Evolutionary conservation across 2,113 vertebrate genomes (phyloP).

Genomic region (Gobiocypris rarus): DNA sequence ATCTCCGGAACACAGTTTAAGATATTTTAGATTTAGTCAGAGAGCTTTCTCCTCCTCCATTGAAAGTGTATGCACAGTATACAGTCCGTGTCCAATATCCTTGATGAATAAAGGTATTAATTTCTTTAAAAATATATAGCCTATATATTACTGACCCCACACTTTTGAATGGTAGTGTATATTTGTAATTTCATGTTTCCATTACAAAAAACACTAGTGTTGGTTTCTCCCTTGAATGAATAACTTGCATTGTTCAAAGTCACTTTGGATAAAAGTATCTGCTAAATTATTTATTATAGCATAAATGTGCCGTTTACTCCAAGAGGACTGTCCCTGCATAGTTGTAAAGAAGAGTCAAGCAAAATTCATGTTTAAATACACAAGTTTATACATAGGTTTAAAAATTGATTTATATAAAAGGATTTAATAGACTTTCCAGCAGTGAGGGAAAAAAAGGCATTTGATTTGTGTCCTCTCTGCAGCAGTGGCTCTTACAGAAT

Average conservation of each 20-base stretch:
- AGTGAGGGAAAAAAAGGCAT: neutral
- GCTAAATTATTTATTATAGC: neutral
- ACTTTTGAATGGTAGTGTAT: too few relatives aligned
- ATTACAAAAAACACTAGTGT: neutral
- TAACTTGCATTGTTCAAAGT: neutral
- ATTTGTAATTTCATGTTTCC: neutral
- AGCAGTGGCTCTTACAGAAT: conserved; percentile 65
- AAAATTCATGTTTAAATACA: neutral
- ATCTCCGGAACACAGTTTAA: too few relatives aligned
- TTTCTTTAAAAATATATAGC: too few relatives aligned
- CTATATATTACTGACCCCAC: too few relatives aligned
- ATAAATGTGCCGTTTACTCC: neutral
- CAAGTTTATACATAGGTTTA: neutral
- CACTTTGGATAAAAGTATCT: neutral
- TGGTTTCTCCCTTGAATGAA: neutral
- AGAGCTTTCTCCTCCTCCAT: too few relatives aligned
- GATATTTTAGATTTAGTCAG: too few relatives aligned
- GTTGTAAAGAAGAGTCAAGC: neutral
- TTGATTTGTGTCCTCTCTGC: neutral
- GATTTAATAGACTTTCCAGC: neutral
- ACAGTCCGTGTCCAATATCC: too few relatives aligned
- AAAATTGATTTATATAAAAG: neutral
- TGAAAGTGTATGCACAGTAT: too few relatives aligned
- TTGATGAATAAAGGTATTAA: too few relatives aligned
- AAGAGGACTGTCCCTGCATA: neutral